A percentile compares a stretch with the other conserved stretches of the same genome.
Evolutionary conservation across 2,797 vertebrate genomes (phyloP).

Genomic region (Pyrocephalus nanus): DNA sequence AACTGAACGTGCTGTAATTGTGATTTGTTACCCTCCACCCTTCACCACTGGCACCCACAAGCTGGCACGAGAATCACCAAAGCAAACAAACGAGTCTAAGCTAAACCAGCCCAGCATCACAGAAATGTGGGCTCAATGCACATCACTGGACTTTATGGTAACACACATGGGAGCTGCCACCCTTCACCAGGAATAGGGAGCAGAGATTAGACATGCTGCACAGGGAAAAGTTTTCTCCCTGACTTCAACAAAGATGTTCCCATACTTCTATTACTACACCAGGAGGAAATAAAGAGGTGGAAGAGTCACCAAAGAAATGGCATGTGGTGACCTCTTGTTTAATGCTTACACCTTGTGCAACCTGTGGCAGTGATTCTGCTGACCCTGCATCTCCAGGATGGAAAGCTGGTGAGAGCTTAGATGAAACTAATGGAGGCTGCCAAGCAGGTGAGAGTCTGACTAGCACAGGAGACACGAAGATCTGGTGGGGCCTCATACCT

Average conservation of each 20-base stretch:
- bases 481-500: not conserved
- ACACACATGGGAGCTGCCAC: rapidly evolving
- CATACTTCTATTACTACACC: not conserved
- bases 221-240: rapidly evolving
- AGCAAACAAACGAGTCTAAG: not conserved
- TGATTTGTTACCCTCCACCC: not conserved
- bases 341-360: not conserved
- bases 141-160: rapidly evolving
- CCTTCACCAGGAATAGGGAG: not conserved
- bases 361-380: not conserved
- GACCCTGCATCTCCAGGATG: not conserved
- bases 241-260: not conserved
- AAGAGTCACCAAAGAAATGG: not conserved
- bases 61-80: not conserved
- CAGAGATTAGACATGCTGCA: not conserved
- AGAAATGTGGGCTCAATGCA: not conserved
- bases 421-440: not conserved
- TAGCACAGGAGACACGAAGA: not conserved
- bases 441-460: not conserved
- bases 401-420: not conserved
- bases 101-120: not conserved
- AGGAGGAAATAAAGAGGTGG: not conserved
- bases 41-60: not conserved
- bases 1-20: not conserved
- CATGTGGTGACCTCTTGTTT: not conserved